Percentiles rank a stretch among this genome's conserved stretches.
Evolutionary conservation across 2,113 vertebrate genomes (phyloP).

Genomic region (Platysternon megacephalum): DNA sequence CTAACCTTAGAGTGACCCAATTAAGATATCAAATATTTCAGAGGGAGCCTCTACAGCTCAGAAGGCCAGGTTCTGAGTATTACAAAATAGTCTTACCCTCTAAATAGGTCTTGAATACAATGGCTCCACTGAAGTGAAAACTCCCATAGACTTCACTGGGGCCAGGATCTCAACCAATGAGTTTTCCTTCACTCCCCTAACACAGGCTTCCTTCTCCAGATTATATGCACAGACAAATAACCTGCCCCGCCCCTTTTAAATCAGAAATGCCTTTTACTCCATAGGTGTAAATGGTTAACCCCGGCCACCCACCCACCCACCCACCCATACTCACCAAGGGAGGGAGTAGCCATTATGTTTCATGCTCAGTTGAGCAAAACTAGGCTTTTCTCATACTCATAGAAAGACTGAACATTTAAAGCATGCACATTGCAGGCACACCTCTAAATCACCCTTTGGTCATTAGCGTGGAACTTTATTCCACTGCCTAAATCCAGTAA

Average conservation of each 20-base stretch:
- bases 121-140: background rate
- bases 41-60: background rate
- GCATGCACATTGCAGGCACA: background rate
- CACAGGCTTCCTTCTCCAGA: background rate
- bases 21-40: background rate
- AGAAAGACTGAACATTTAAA: constrained; percentile 7
- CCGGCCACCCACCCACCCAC: background rate
- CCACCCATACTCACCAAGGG: background rate
- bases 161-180: background rate
- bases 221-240: background rate
- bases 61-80: background rate
- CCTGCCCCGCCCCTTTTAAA: background rate
- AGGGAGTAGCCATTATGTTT: background rate
- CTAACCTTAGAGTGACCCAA: background rate
- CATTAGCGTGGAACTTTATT: background rate
- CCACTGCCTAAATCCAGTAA: background rate
- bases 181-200: background rate
- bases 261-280: background rate
- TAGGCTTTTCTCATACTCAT: constrained; percentile 13
- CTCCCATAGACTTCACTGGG: background rate
- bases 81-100: background rate
- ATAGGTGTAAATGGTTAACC: background rate
- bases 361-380: constrained; percentile 49
- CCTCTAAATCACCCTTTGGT: background rate
- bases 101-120: background rate